Evolutionary conservation across 2,113 vertebrate species (phyloP), one percentile per base, ranked within the genome.

Genomic region (Sceloporus tristichus): DNA sequence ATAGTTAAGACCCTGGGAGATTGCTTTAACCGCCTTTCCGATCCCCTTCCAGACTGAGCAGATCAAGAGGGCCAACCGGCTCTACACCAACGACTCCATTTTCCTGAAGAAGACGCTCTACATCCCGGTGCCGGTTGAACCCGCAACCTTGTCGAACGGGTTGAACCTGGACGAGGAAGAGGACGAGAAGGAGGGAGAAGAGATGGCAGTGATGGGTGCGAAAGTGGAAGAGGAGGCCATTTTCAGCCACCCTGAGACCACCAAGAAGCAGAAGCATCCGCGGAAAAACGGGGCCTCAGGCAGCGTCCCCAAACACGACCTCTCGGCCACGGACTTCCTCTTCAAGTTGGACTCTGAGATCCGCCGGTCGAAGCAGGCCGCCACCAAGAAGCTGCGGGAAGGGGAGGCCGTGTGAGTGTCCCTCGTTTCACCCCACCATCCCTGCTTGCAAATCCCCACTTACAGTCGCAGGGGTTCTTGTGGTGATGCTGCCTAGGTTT

Each of bases 71-170:
- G 97, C 96, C 66, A 99, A 99, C 92, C 97, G 98, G 71, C 97
- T 99, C 84, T 99, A 98, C 95, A 98, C 98, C 81, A 98, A 98
- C 2, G 98, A 99, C 95, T 98, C 98, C 3, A 98, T 99, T 92
- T 99, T 98, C 97, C 96, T 98, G 78, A 98, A 98, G 94, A 97
- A 97, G 91, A 97, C 96, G 3, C 94, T 99, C 88, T 96, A 93
- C 40, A 98, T 99, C 96, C 98, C 98, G 0, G 88, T 96, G 56
- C 92, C 96, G 81, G 93, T 92, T 2, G 96, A 96, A 68, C 87
- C 94, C 56, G 89, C 95, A 21, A 92, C 87, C 53, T 54, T 93
- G 23, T 88, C 90, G 77, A 95, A 94, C 25, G 91, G 92, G 6
- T 65, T 90, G 42, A 88, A 95, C 87, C 85, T 92, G 2, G 85